A percentile compares a stretch with the other conserved stretches of the same genome.
These are phyloP conservation scores for Phyllotreta striolata DNA, from an alignment of 2,888 invertebrate genomes.

Conservation along the genomic window DNA sequence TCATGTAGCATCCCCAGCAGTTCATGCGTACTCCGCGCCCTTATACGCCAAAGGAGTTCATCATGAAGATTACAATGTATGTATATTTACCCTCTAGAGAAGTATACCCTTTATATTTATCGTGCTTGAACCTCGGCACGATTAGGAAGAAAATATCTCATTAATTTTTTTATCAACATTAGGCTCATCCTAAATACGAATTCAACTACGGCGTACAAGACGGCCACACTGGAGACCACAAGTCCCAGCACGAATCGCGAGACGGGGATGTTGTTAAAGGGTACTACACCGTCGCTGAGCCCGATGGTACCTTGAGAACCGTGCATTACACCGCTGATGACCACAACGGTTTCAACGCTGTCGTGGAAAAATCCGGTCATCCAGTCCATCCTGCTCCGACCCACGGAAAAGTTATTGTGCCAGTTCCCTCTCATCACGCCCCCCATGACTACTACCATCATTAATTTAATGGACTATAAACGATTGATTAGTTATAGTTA, in stretches of 20 bases:
- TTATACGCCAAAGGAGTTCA: slow-evolving; percentile 34
- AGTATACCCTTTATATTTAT: too few relatives aligned
- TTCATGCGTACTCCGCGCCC: slow-evolving; percentile 42
- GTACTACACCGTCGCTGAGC: slow-evolving; percentile 63
- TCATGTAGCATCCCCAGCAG: slow-evolving; percentile 33
- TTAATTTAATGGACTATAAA: slow-evolving; percentile 25
- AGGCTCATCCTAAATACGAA: slow-evolving; percentile 68
- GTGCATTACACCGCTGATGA: slow-evolving; percentile 67
- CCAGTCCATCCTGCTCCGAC: slow-evolving; percentile 61
- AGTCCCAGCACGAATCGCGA: slow-evolving; percentile 63
- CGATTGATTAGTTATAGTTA: slow-evolving; percentile 8
- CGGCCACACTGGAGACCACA: slow-evolving; percentile 66
- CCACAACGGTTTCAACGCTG: slow-evolving; percentile 63
- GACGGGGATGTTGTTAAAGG: slow-evolving; percentile 66
- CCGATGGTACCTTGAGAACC: slow-evolving; percentile 65
- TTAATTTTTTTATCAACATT: background rate
- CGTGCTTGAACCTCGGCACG: too few relatives aligned
- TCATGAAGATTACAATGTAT: slow-evolving; percentile 47
- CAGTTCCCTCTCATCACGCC: slow-evolving; percentile 32
- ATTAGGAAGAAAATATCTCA: too few relatives aligned
- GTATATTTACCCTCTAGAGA: too few relatives aligned
- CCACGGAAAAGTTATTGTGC: slow-evolving; percentile 31
- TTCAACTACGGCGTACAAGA: slow-evolving; percentile 66
- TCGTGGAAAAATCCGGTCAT: slow-evolving; percentile 61
- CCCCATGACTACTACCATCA: slow-evolving; percentile 38